phyloP scores from a whole-genome alignment of 1,140 invertebrate genomes.

The Apis cerana region DNA sequence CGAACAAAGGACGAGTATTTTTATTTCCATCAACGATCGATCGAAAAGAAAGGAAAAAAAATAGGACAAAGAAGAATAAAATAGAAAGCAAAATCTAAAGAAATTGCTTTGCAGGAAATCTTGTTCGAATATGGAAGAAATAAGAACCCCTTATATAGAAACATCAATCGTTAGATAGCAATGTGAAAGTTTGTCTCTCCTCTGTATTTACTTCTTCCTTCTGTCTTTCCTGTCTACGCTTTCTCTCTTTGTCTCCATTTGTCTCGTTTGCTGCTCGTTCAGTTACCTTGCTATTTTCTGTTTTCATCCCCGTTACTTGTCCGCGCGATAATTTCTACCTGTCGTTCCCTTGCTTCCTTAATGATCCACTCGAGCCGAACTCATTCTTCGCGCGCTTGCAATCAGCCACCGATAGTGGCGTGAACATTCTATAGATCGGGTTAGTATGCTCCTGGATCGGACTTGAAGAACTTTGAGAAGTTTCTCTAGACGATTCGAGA shows the following conservation, averaged over 20 bases:
- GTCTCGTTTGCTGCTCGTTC: conserved; percentile 11
- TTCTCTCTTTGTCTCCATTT: not conserved
- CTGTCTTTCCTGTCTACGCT: not conserved
- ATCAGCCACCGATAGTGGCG: conserved; percentile 5
- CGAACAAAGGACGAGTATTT: conserved; percentile 4
- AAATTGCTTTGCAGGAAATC: conserved; percentile 28
- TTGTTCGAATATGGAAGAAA: conserved; percentile 33
- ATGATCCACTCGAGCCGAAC: conserved; percentile 27
- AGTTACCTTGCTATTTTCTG: conserved; percentile 39
- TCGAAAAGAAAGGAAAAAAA: not conserved
- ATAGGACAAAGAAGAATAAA: not conserved
- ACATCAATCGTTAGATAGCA: conserved; percentile 39
- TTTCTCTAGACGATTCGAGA: not conserved
- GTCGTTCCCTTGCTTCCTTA: conserved; percentile 32
- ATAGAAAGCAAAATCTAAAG: not conserved
- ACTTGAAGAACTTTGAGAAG: conserved; percentile 17
- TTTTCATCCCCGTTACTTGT: conserved; percentile 1
- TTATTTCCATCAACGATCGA: conserved; percentile 17
- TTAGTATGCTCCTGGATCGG: not conserved
- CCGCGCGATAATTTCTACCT: conserved; percentile 20
- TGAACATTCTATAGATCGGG: conserved; percentile 15
- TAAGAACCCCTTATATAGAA: conserved; percentile 13
- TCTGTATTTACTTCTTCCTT: no score
- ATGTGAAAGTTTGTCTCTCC: conserved; percentile 3
- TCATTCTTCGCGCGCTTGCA: conserved; percentile 30